Evolutionary conservation across 2,888 invertebrate species (phyloP).

Genomic region (Aphidius colemani): DNA sequence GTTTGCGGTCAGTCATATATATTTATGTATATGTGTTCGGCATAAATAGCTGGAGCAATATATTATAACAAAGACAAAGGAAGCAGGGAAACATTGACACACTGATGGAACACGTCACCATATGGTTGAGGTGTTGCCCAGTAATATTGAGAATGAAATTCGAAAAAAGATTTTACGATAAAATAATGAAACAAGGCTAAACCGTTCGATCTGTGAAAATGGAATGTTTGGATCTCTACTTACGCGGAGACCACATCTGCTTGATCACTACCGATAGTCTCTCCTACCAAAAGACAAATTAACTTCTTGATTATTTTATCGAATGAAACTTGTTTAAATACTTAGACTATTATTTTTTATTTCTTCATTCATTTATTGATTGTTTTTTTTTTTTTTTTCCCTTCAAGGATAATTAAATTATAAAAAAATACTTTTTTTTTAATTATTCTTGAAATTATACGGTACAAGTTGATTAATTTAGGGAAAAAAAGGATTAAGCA

Average conservation of each 20-base stretch:
- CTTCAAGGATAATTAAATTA: neutral
- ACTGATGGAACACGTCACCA: constrained; percentile 41
- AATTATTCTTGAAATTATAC: constrained; percentile 8
- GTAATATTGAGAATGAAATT: constrained; percentile 23
- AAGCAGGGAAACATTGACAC: constrained; percentile 41
- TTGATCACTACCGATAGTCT: constrained; percentile 49
- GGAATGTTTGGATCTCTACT: constrained; percentile 34
- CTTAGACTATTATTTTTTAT: neutral
- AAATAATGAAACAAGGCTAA: neutral
- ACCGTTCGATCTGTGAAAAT: constrained; percentile 32
- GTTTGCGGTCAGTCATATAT: neutral
- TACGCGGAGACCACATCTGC: constrained; percentile 44
- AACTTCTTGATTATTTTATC: constrained; percentile 46
- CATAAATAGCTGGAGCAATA: too few relatives aligned
- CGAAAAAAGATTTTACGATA: constrained; percentile 32
- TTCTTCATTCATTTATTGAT: neutral
- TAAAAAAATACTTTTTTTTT: constrained; percentile 2
- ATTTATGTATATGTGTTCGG: neutral
- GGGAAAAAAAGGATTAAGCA: constrained; percentile 26
- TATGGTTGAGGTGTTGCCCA: constrained; percentile 44
- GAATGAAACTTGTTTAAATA: constrained; percentile 19
- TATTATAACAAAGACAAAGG: constrained; percentile 9
- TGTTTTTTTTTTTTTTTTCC: neutral
- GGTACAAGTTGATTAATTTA: constrained; percentile 6
- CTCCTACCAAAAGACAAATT: constrained; percentile 54